Base-by-base conservation (phyloP, 2,888 invertebrate genomes). In the Microplitis manilae region DNA sequence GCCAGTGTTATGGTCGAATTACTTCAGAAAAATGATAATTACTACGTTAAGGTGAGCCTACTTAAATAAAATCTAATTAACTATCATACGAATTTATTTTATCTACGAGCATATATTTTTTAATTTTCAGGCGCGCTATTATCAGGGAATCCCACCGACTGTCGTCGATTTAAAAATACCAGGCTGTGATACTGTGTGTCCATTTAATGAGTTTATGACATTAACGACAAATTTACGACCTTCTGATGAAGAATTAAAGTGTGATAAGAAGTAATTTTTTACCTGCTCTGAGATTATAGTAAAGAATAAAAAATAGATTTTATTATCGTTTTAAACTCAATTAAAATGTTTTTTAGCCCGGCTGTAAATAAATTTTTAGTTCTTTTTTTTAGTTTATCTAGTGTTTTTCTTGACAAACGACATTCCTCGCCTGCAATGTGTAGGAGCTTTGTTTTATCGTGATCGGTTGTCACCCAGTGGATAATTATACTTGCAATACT, bases 1-100 rank as follows among this genome's bases (percentile, higher is more conserved):
- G 87, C 93, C 30, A 91, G 92, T 0, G 90, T 92, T 74, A 88
- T 92, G 2, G 67, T 93, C 67, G 93, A 94, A 84, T 87, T 93
- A 6, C 91, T 92, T 76, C 87, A 81, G 9, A 75, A 81, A 5
- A n/a, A 77, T 0, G 9, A 73, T 1, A 13, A 61, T 84, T 91
- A 91, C 83, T 91, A 90, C 20, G 90, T 93, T 7, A 88, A 90
- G 90, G 93, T 93, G 85, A 82, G 38, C 30, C n/a, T 6, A 17
- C 17, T 65, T 70, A n/a, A 5, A 15, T 17, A 15, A 60, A 64
- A 15, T 8, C 13, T 50, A 41, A 77, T 76, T 68, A 8, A 67
- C 9, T 38, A 30, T 30, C 30, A 5, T 9, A 38, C 30, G 38
- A 39, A 38, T 81, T 80, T 81, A 83, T 83, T 84, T 17, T 87